Percentiles rank a stretch among this genome's conserved stretches.
These are phyloP conservation scores for Trypoxylus dichotomus DNA, from an alignment of 1,140 invertebrate genomes.

Conservation along the genomic window DNA sequence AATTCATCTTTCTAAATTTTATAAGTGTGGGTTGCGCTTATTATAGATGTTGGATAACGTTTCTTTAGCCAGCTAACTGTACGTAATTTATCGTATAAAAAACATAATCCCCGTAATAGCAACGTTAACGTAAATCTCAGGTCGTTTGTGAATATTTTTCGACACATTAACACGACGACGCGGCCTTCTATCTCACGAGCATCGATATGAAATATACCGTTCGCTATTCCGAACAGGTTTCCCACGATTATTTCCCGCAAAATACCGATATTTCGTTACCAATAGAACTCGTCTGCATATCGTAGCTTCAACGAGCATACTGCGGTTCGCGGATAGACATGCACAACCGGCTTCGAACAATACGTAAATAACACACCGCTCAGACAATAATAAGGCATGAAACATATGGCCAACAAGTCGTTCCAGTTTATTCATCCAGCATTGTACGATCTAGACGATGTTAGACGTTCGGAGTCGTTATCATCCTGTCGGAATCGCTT, in stretches of 20 bases:
- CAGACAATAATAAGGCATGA: background rate
- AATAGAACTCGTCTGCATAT: background rate
- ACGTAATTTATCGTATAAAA: background rate
- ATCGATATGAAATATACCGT: background rate
- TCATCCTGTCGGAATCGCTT: background rate
- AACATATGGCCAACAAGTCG: slow-evolving; percentile 1
- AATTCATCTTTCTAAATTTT: background rate
- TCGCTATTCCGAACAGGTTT: background rate
- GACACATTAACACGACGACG: background rate
- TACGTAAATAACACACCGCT: background rate
- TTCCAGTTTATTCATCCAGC: background rate
- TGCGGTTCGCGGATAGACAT: background rate
- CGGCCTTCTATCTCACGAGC: background rate
- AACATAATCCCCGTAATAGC: background rate
- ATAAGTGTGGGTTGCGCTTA: background rate
- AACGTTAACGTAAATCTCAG: background rate
- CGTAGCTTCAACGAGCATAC: background rate
- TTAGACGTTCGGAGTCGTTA: background rate
- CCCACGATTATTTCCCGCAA: background rate
- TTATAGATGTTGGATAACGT: background rate
- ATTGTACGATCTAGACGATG: background rate
- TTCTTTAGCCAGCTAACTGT: background rate
- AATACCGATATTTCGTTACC: background rate
- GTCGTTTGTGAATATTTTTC: background rate
- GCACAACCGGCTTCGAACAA: background rate